Evolutionary conservation across 1,140 invertebrate genomes (phyloP), one percentile per base, ranked within the genome.

Genomic region (Cotesia vestalis): DNA sequence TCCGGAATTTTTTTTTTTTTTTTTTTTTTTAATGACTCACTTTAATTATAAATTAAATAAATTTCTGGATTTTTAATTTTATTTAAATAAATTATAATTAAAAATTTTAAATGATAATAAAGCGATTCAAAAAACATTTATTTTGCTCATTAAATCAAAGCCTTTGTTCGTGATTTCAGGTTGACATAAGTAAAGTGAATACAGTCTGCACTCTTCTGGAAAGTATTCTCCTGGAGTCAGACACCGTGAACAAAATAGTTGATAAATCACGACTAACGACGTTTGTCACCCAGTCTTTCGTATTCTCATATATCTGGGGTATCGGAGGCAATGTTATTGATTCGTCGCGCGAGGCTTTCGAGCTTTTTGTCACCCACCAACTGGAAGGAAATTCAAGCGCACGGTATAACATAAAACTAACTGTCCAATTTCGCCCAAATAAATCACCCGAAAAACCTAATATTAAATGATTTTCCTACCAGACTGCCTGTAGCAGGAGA

Each of bases 321-420:
- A 82, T 96, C 4, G 94, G 94, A 38, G 94, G 94, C 0, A 96
- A 96, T 83, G 87, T 95, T 2, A 83, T 89, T 1, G 94, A 96
- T 75, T 80, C 77, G 1, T 91, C 92, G 64, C 89, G 92, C 72
- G 89, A 91, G 38, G 82, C 87, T 6, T 94, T 94, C 78, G 94
- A 96, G 80, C 86, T 88, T 4, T 91, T 91, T 78, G 86, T 93
- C 4, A 88, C 90, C 73, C 81, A 89, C 46, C 91, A 92, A 79
- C 94, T 95, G 83, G 91, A 93, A 34, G 89, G 91, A 1, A 89
- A 91, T 78, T 85, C 87, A 17, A 91, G 93, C 80, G 89, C 90
- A 55, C 86, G 88, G 87, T 88, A 82, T 61, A 35, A 52, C 69
- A 66, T 51, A 40, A 46, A 46, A 46, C 40, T 46, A 46, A 46